Evolutionary conservation across 2,113 vertebrate species (phyloP), one percentile per base, ranked within the genome.

Genomic region (Rallus limicola): DNA sequence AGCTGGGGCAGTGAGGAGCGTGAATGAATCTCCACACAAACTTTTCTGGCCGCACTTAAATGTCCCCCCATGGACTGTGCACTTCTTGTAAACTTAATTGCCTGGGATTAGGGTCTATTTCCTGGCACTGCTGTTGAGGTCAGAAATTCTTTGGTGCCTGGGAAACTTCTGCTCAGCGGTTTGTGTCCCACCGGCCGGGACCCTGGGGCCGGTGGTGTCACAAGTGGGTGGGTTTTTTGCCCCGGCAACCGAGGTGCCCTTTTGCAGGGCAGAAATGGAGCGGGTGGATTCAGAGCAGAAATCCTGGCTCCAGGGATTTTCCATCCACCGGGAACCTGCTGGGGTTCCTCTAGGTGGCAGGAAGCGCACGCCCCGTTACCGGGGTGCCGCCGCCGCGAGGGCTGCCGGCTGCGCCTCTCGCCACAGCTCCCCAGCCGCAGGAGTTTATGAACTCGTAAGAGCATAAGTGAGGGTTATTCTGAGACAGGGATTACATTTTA

Each of bases 41-140:
- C 65, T 48, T 76, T 55, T 31, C 63, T 31, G 46, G 50, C 44
- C 3, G 2, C 65, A 40, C 20, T 89, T 95, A 82, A 84, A 78
- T 13, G 2, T 86, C 14, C 34, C 72, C 13, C 83, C 70, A 76
- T 34, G 82, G 93, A 72, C 92, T 83, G 63, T 2, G 2, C 82
- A 68, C 90, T 96, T 97, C 94, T 97, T 95, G 72, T 97, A 96
- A 97, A 96, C 64, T 82, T 95, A 95, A 94, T 96, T 96, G 88
- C 88, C 55, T 95, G 74, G 75, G 82, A 96, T 96, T 95, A 88
- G 34, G 63, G 71, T 89, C 92, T 78, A 59, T 92, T 97, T 97
- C 90, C 82, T 95, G 95, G 82, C 90, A 96, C 56, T 2, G 15
- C 59, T 28, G 3, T 42, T 82, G 42, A 95, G 62, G 60, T 74